Percentiles rank a stretch among this genome's conserved stretches.
Conservation (phyloP, 53 echinoderm and acorn worm species). For the Temnopleurus reevesii region DNA sequence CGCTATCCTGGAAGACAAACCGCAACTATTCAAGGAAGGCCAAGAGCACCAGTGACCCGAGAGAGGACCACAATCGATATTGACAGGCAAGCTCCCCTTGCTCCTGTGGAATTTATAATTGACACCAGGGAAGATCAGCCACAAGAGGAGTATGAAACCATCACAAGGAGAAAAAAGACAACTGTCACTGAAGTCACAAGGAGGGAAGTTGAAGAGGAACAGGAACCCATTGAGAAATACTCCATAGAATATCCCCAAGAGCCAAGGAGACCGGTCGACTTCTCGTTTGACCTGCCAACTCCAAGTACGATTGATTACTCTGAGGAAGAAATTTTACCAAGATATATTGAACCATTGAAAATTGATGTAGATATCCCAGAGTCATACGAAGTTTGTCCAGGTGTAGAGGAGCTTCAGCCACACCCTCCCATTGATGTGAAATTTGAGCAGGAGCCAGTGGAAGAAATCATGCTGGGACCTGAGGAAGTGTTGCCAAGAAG, state of each 20-base stretch:
- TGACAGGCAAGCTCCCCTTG: constrained; percentile 66
- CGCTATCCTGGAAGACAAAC: constrained; percentile 40
- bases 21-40: constrained; percentile 38
- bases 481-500: constrained; percentile 24
- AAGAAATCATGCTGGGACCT: constrained; percentile 37
- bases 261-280: constrained; percentile 42
- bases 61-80: constrained; percentile 62
- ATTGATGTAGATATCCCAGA: constrained; percentile 54
- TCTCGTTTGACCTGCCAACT: constrained; percentile 50
- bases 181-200: constrained; percentile 68
- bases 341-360: constrained; percentile 33
- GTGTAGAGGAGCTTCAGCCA: neutral
- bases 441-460: constrained; percentile 37
- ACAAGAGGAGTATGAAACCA: constrained; percentile 69
- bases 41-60: constrained; percentile 49
- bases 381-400: constrained; percentile 35
- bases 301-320: constrained; percentile 56
- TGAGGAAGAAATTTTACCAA: constrained; percentile 53
- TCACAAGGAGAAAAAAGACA: constrained; percentile 74
- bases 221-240: constrained; percentile 48
- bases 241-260: constrained; percentile 53
- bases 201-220: constrained; percentile 68
- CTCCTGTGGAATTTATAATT: constrained; percentile 78
- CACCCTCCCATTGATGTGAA: constrained; percentile 26
- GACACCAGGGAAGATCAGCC: constrained; percentile 60